phyloP scores from a whole-genome alignment of 2,888 invertebrate species.

The Plemyria rubiginata region DNA sequence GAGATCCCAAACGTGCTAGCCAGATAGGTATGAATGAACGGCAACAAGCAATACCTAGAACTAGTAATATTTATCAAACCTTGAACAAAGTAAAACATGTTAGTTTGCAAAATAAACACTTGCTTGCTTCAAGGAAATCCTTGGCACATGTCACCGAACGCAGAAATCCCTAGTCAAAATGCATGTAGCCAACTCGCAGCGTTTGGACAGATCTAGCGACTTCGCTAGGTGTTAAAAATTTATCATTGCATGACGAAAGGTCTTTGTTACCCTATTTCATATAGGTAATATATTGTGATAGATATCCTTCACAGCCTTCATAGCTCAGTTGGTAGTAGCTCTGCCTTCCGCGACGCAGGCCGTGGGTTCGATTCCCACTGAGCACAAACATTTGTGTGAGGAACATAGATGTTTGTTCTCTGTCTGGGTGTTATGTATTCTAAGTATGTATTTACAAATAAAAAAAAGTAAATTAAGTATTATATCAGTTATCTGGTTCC shows the following conservation, averaged over 20 bases:
- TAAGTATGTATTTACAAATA: no score
- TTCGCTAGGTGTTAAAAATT: not conserved
- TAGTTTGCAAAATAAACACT: conserved; percentile 28
- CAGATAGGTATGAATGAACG: not conserved
- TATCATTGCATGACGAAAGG: not conserved
- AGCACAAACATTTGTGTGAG: no score
- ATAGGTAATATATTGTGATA: no score
- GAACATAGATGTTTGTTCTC: no score
- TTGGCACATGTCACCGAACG: conserved; percentile 48
- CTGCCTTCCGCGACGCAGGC: no score
- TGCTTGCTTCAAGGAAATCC: conserved; percentile 45
- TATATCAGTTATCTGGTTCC: no score
- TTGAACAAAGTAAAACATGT: conserved; percentile 20
- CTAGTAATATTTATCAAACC: conserved; percentile 19
- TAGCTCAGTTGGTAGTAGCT: no score
- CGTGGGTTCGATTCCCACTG: no score
- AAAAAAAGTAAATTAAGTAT: no score
- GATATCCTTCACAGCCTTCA: no score
- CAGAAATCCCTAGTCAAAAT: conserved; percentile 55
- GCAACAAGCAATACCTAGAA: conserved; percentile 3
- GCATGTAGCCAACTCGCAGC: conserved; percentile 24
- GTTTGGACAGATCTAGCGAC: conserved; percentile 15
- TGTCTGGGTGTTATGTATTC: no score
- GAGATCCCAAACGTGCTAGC: conserved; percentile 3
- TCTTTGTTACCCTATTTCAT: no score